Percentiles rank a stretch among this genome's conserved stretches.
phyloP scores from a whole-genome alignment of 1,140 invertebrate genomes.

The Andricus grossulariae region DNA sequence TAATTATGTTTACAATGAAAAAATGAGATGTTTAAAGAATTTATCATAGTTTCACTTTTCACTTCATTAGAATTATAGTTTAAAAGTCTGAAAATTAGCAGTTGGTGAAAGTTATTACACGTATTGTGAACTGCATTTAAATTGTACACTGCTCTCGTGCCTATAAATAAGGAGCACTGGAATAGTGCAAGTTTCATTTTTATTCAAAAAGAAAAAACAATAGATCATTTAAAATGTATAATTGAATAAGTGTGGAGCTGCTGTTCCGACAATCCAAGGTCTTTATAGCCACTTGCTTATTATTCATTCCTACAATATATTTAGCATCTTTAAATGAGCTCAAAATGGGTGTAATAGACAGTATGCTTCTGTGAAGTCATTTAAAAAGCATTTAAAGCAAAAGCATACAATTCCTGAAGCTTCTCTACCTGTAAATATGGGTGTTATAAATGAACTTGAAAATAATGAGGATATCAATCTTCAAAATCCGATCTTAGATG shows the following conservation, averaged over 20 bases:
- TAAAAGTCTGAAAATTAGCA: too few species aligned
- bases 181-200: not conserved
- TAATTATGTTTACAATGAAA: too few species aligned
- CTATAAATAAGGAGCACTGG: too few species aligned
- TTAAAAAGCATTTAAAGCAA: not conserved
- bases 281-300: not conserved
- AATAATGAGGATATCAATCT: not conserved
- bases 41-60: too few species aligned
- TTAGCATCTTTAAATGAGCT: not conserved
- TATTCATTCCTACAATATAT: not conserved
- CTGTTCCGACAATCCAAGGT: not conserved
- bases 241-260: not conserved
- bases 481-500: not conserved
- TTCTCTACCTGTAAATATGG: not conserved
- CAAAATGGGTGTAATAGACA: not conserved
- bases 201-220: not conserved
- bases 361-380: not conserved
- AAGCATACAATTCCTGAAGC: not conserved
- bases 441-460: not conserved
- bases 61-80: too few species aligned
- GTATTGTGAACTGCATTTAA: too few species aligned
- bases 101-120: too few species aligned
- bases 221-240: not conserved
- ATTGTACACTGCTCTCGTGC: too few species aligned
- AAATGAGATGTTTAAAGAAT: too few species aligned